Percentiles rank a stretch among this genome's conserved stretches.
These are phyloP conservation scores for Isotomurus palustris DNA, from an alignment of 2,888 invertebrate genomes.

Conservation along the genomic window DNA sequence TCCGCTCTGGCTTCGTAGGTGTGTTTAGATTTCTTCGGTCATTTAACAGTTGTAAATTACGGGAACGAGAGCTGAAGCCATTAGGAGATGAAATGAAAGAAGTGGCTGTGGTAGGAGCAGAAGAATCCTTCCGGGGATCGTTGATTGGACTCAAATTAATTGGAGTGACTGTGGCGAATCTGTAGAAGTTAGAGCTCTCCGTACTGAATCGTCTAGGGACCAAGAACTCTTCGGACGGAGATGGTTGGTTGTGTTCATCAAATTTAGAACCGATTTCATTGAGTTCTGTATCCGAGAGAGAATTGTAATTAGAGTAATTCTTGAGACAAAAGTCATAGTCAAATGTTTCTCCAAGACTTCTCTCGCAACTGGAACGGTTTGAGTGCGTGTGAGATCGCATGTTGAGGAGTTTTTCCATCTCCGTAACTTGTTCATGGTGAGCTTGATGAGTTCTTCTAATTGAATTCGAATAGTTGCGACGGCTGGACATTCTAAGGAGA, in stretches of 20 bases:
- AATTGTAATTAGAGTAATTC: constrained; percentile 22
- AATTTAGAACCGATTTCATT: constrained; percentile 30
- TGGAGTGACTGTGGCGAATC: constrained; percentile 7
- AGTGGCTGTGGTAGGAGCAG: not conserved
- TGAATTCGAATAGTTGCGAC: constrained; percentile 9
- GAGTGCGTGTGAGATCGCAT: constrained; percentile 35
- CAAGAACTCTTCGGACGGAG: not conserved
- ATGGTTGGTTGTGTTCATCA: not conserved
- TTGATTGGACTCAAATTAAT: constrained; percentile 9
- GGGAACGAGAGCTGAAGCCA: not conserved
- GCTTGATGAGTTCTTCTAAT: constrained; percentile 15
- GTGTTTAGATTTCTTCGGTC: too few relatives aligned
- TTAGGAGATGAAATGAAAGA: not conserved
- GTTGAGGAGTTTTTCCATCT: constrained; percentile 6
- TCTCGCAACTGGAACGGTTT: constrained; percentile 45
- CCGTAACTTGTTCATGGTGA: constrained; percentile 6
- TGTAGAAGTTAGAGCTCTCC: constrained; percentile 5
- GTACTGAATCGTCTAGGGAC: constrained; percentile 4
- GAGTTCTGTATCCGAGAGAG: constrained; percentile 36
- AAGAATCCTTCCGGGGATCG: not conserved
- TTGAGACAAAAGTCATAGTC: constrained; percentile 41
- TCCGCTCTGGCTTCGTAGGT: constrained; percentile 42
- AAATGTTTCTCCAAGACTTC: constrained; percentile 44
- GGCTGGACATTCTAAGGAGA: constrained; percentile 9
- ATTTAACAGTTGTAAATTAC: too few relatives aligned